These are phyloP conservation scores for Eueides isabella DNA, from an alignment of 1,140 invertebrate genomes.

Conservation along the genomic window DNA sequence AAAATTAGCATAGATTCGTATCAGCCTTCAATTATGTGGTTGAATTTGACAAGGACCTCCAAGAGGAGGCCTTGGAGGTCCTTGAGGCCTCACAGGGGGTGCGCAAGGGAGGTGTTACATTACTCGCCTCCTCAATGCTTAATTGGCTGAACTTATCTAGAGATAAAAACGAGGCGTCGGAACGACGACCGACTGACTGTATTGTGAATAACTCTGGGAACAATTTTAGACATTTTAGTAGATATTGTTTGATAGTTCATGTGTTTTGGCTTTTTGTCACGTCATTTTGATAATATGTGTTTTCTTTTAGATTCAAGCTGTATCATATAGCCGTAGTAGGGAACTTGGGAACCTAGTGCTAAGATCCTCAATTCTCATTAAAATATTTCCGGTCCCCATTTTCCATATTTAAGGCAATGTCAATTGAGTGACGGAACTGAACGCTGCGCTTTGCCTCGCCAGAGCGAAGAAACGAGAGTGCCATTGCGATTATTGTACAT, in stretches of 20 bases:
- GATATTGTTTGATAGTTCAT: background rate
- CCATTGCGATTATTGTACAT: no score
- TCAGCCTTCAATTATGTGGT: slow-evolving; percentile 23
- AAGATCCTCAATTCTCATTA: no score
- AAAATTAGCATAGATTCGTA: background rate
- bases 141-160: slow-evolving; percentile 28
- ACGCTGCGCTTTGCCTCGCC: no score
- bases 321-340: no score
- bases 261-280: background rate
- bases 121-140: slow-evolving; percentile 13
- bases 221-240: background rate
- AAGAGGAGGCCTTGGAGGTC: background rate
- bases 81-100: background rate
- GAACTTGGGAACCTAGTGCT: no score
- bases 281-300: background rate
- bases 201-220: background rate
- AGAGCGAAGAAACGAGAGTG: no score
- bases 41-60: slow-evolving; percentile 13
- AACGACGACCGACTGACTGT: slow-evolving; percentile 3
- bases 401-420: no score
- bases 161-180: slow-evolving; percentile 20
- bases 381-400: no score
- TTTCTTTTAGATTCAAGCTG: no score
- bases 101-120: background rate
- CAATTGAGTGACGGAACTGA: no score